phyloP scores from a whole-genome alignment of 2,888 invertebrate species.

The Dimorphilus gyrociliatus region DNA sequence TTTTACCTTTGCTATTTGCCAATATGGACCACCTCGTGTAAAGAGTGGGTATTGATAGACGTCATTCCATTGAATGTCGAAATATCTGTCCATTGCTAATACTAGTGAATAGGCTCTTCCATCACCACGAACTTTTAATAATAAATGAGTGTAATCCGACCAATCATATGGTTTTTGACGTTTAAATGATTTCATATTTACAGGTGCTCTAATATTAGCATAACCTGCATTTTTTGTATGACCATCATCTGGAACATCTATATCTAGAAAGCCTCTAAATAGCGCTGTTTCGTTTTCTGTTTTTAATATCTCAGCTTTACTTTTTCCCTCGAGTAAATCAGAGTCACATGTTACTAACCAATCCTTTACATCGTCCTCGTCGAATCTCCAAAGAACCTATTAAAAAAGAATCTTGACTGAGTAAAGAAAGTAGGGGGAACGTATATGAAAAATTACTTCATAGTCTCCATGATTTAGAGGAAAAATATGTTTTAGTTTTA shows the following conservation, averaged over 20 bases:
- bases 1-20: constrained; percentile 69
- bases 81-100: constrained; percentile 43
- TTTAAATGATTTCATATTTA: constrained; percentile 57
- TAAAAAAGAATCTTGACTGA: constrained; percentile 20
- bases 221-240: constrained; percentile 59
- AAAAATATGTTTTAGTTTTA: constrained; percentile 44
- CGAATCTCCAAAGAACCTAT: constrained; percentile 61
- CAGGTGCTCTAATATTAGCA: constrained; percentile 56
- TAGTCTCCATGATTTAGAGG: constrained; percentile 12
- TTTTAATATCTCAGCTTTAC: constrained; percentile 49
- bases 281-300: constrained; percentile 44
- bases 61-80: constrained; percentile 76
- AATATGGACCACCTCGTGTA: constrained; percentile 94
- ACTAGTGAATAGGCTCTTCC: constrained; percentile 75
- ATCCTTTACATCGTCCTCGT: constrained; percentile 46
- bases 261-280: constrained; percentile 33
- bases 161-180: constrained; percentile 55
- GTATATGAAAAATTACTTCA: no score
- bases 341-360: constrained; percentile 54
- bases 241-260: constrained; percentile 63
- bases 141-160: constrained; percentile 55
- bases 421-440: not conserved
- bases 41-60: constrained; percentile 66
- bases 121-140: constrained; percentile 74
- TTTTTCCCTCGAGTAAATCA: constrained; percentile 62